phyloP scores from a whole-genome alignment of 1,140 invertebrate genomes.

The Drosophila sechellia region DNA sequence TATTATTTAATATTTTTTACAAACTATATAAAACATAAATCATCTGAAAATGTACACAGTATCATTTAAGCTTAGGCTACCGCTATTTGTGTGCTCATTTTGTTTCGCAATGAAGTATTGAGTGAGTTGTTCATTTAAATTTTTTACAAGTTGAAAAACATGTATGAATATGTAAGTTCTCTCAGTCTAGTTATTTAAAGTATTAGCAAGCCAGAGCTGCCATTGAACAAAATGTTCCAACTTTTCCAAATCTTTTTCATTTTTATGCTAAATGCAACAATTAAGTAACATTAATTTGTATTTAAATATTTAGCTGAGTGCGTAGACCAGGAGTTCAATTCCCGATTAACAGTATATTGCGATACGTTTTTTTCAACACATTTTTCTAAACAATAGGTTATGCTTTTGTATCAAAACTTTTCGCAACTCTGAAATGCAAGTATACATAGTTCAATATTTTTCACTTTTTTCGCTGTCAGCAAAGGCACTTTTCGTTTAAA shows the following conservation, averaged over 20 bases:
- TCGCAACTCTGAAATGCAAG: constrained; percentile 34
- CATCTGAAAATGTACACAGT: constrained; percentile 63
- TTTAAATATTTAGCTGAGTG: constrained; percentile 40
- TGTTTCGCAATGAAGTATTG: constrained; percentile 53
- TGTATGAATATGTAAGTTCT: constrained; percentile 52
- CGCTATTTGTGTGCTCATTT: constrained; percentile 66
- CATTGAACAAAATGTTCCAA: constrained; percentile 14
- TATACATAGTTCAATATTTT: constrained; percentile 23
- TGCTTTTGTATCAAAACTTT: constrained; percentile 15
- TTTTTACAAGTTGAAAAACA: constrained; percentile 41
- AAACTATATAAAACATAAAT: constrained; percentile 73
- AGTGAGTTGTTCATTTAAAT: constrained; percentile 53
- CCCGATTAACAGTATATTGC: background rate
- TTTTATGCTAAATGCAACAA: constrained; percentile 65
- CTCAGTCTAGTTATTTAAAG: constrained; percentile 70
- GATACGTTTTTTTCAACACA: constrained; percentile 1
- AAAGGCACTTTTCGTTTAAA: constrained; percentile 66
- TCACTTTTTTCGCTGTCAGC: constrained; percentile 17
- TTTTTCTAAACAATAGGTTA: constrained; percentile 30
- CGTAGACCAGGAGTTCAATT: background rate
- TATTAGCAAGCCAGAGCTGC: constrained; percentile 43
- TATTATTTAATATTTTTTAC: constrained; percentile 57
- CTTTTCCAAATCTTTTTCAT: constrained; percentile 24
- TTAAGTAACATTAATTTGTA: constrained; percentile 69
- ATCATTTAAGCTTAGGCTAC: constrained; percentile 61